A percentile compares a stretch with the other conserved stretches of the same genome.
These are phyloP conservation scores for Artemia sp. DNA, from an alignment of 2,888 invertebrate genomes.

Conservation along the genomic window DNA sequence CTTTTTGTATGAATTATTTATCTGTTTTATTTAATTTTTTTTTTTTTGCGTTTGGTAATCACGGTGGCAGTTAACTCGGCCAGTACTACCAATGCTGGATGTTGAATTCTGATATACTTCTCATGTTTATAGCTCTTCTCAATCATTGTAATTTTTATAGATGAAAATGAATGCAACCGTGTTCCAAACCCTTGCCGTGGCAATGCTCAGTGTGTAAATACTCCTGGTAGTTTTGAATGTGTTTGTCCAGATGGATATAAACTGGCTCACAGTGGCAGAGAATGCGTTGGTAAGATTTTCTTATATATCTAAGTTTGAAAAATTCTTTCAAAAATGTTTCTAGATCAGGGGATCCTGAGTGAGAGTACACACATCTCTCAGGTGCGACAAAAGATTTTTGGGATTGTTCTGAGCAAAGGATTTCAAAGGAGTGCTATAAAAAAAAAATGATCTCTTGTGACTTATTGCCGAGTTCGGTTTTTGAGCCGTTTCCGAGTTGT, in stretches of 20 bases:
- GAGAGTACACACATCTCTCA: too few relatives aligned
- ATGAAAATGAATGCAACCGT: conserved; percentile 58
- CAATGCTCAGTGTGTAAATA: conserved; percentile 57
- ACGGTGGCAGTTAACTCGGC: background rate
- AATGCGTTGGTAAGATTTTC: conserved; percentile 34
- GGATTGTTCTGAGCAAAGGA: too few relatives aligned
- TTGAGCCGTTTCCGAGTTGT: too few relatives aligned
- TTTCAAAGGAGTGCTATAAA: too few relatives aligned
- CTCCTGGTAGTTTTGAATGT: conserved; percentile 60
- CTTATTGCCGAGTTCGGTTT: too few relatives aligned
- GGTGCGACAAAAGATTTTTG: too few relatives aligned
- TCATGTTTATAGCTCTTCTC: conserved; percentile 15
- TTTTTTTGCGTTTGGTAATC: background rate
- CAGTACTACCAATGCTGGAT: background rate
- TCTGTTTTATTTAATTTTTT: background rate
- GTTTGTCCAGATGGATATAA: conserved; percentile 49
- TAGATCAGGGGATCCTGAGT: too few relatives aligned
- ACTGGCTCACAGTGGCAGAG: conserved; percentile 37
- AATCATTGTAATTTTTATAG: conserved; percentile 28
- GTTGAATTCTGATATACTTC: conserved; percentile 8
- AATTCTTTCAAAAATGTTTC: background rate
- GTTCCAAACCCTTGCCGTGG: conserved; percentile 49
- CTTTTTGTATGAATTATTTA: background rate
- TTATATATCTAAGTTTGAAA: background rate
- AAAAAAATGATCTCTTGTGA: too few relatives aligned